These are phyloP conservation scores for Sula dactylatra DNA, from an alignment of 2,113 vertebrate genomes.

Conservation along the genomic window DNA sequence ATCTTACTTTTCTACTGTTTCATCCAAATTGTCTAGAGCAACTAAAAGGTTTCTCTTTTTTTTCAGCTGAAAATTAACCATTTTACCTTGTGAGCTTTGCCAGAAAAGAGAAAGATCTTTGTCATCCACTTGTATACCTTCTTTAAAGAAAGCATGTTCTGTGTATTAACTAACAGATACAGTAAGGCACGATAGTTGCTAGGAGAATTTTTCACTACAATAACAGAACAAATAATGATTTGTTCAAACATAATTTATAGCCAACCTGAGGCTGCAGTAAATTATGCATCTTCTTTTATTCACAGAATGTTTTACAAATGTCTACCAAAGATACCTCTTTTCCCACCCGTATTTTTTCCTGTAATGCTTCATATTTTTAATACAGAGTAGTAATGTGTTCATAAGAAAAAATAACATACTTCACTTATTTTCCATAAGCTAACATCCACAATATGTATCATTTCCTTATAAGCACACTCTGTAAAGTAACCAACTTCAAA, in stretches of 20 bases:
- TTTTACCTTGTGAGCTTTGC: background rate
- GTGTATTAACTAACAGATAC: constrained; percentile 4
- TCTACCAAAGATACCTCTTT: background rate
- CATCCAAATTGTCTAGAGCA: background rate
- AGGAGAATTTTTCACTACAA: constrained; percentile 27
- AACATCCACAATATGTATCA: background rate
- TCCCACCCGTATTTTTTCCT: background rate
- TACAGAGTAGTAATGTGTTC: background rate
- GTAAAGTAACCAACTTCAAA: background rate
- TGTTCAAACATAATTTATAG: constrained; percentile 47
- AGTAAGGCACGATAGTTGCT: background rate
- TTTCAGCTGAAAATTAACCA: background rate
- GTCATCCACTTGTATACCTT: background rate
- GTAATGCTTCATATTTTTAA: background rate
- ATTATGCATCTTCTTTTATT: constrained; percentile 47
- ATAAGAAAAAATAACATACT: background rate
- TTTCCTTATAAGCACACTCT: background rate
- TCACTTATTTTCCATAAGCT: background rate
- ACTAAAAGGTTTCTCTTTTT: background rate
- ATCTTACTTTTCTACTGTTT: background rate
- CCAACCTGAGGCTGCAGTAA: background rate
- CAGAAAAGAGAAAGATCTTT: background rate
- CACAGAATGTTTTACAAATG: background rate
- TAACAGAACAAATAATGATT: constrained; percentile 39
- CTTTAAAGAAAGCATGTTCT: background rate